Evolutionary conservation across 2,888 invertebrate species (phyloP).

Genomic region (Drosophila multiciliata): DNA sequence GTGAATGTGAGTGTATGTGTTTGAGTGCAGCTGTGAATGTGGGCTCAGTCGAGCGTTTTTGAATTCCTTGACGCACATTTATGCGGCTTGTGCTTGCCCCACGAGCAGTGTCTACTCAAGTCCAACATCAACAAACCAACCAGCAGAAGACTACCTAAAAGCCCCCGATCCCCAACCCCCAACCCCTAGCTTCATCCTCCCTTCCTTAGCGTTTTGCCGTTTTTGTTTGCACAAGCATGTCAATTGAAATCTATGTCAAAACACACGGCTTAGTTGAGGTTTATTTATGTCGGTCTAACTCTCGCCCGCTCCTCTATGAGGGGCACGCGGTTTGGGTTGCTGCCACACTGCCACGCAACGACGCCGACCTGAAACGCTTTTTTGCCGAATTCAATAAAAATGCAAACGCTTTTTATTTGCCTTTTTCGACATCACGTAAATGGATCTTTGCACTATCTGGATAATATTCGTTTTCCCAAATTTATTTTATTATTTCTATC

Average conservation of each 20-base stretch:
- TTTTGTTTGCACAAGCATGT: constrained; percentile 74
- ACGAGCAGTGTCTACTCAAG: constrained; percentile 31
- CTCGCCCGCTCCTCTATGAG: background rate
- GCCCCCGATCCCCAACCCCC: background rate
- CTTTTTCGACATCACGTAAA: constrained; percentile 73
- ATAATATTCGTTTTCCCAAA: constrained; percentile 66
- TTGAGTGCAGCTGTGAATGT: constrained; percentile 35
- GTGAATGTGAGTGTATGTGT: constrained; percentile 8
- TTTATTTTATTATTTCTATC: constrained; percentile 13
- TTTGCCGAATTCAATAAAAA: constrained; percentile 73
- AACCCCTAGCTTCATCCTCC: background rate
- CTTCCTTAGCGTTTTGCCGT: constrained; percentile 24
- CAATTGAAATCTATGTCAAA: constrained; percentile 82
- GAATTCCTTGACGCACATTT: constrained; percentile 73
- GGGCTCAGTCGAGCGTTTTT: constrained; percentile 43
- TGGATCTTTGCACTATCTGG: constrained; percentile 72
- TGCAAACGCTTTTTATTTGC: constrained; percentile 71
- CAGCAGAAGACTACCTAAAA: background rate
- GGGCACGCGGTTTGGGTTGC: background rate
- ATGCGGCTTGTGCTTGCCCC: constrained; percentile 62
- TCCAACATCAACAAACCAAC: constrained; percentile 7
- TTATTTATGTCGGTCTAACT: constrained; percentile 75
- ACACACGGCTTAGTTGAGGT: constrained; percentile 80
- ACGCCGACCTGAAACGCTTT: constrained; percentile 13
- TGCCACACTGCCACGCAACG: background rate